Evolutionary conservation across 2,888 invertebrate species (phyloP).

Genomic region (Rotaria macrura): DNA sequence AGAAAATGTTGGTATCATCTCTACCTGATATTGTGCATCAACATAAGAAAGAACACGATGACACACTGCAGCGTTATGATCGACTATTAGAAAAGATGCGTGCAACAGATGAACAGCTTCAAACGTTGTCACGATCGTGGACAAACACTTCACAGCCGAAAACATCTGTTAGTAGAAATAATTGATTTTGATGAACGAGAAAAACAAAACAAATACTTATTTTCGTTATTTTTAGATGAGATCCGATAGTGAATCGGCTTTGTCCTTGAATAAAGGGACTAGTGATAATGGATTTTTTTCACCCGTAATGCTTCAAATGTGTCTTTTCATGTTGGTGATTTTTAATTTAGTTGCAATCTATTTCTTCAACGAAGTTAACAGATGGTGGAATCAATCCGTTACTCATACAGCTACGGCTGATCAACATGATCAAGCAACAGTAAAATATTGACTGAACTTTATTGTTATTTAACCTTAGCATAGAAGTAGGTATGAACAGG

Average conservation of each 20-base stretch:
- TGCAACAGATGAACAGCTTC: neutral
- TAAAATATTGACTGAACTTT: neutral
- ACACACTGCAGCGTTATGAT: neutral
- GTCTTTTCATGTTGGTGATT: neutral
- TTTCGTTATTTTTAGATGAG: neutral
- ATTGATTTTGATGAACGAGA: neutral
- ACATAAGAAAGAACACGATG: neutral
- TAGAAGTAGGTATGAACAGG: neutral
- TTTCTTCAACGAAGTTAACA: neutral
- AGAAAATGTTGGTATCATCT: neutral
- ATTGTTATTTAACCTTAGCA: neutral
- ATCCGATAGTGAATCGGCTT: neutral
- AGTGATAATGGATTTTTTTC: neutral
- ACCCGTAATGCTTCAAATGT: neutral
- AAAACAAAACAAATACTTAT: neutral
- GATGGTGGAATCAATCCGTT: neutral
- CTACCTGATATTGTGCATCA: neutral
- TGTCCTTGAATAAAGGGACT: neutral
- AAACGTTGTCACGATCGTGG: neutral
- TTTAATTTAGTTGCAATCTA: neutral
- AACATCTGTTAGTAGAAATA: neutral
- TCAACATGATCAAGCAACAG: neutral
- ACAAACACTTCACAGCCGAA: neutral
- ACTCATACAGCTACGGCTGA: neutral
- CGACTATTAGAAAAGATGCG: slow-evolving; percentile 7